Conservation (phyloP, 2,888 invertebrate species). For the Lissocephala sabroskyi region DNA sequence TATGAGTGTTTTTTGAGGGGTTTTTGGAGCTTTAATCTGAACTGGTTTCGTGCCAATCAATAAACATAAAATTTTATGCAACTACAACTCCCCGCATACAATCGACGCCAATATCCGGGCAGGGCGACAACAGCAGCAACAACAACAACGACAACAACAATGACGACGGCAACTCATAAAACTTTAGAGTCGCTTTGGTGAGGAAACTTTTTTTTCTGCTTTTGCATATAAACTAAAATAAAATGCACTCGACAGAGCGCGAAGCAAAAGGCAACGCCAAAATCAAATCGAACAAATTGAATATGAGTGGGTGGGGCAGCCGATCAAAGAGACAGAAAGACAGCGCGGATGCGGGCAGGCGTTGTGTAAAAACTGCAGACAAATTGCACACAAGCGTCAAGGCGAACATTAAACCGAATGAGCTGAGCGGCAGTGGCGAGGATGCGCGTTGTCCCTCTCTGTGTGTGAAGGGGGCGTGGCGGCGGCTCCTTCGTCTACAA, state of each 20-base stretch:
- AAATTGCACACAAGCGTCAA: constrained; percentile 57
- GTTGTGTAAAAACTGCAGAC: constrained; percentile 53
- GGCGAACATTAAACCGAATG: constrained; percentile 11
- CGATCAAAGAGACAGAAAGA: too few species aligned
- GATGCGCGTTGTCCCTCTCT: constrained; percentile 19
- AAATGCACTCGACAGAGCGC: constrained; percentile 39
- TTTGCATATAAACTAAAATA: constrained; percentile 53
- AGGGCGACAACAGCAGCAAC: background rate
- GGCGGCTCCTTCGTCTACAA: constrained; percentile 17
- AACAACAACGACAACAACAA: constrained; percentile 2
- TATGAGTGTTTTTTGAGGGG: too few species aligned
- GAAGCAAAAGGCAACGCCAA: constrained; percentile 30
- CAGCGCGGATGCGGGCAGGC: constrained; percentile 10
- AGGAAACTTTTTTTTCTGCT: constrained; percentile 24
- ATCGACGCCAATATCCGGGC: constrained; percentile 30
- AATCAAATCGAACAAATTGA: constrained; percentile 60
- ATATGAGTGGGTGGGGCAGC: constrained; percentile 32
- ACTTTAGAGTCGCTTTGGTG: constrained; percentile 48
- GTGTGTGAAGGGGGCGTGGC: constrained; percentile 17
- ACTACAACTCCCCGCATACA: constrained; percentile 13
- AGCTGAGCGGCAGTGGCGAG: constrained; percentile 1
- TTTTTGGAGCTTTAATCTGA: background rate
- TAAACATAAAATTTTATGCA: constrained; percentile 50
- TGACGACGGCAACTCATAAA: constrained; percentile 37
- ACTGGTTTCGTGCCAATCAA: constrained; percentile 40